These are phyloP conservation scores for Clinocottus analis DNA, from an alignment of 2,113 vertebrate genomes.

Conservation along the genomic window DNA sequence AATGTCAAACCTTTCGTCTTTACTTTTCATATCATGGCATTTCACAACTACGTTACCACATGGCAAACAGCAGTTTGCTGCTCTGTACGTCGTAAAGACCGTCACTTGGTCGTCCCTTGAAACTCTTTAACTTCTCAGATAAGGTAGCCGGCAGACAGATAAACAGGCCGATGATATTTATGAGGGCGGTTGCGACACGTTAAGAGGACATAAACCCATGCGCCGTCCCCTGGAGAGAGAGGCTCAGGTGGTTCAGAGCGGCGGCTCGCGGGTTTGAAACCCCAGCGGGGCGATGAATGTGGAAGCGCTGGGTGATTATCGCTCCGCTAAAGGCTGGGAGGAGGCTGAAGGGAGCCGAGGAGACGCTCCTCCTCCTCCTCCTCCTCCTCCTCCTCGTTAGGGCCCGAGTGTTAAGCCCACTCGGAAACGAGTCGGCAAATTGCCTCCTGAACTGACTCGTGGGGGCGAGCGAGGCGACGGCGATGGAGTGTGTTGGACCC, in stretches of 20 bases:
- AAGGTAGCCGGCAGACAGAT: not conserved
- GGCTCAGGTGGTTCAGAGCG: constrained; percentile 28
- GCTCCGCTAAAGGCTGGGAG: too few relatives aligned
- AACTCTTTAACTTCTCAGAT: not conserved
- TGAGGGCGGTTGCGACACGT: not conserved
- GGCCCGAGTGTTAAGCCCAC: constrained; percentile 6
- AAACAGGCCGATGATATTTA: not conserved
- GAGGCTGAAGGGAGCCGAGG: too few relatives aligned
- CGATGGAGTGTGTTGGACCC: not conserved
- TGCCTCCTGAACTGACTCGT: too few relatives aligned
- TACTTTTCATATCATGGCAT: too few relatives aligned
- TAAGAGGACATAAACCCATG: not conserved
- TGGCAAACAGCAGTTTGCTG: too few relatives aligned
- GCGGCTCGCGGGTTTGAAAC: not conserved
- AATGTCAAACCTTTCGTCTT: too few relatives aligned
- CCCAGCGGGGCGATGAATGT: constrained; percentile 25
- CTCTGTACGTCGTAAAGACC: not conserved
- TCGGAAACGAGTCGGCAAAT: not conserved
- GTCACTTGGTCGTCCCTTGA: not conserved
- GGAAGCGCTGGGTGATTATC: constrained; percentile 5
- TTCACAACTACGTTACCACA: too few relatives aligned
- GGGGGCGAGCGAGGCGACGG: too few relatives aligned
- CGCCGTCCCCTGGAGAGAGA: not conserved
- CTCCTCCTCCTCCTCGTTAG: constrained; percentile 24
- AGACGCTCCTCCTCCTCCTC: too few relatives aligned